Conservation (phyloP, 2,888 invertebrate genomes). For the Elysia crispata region DNA sequence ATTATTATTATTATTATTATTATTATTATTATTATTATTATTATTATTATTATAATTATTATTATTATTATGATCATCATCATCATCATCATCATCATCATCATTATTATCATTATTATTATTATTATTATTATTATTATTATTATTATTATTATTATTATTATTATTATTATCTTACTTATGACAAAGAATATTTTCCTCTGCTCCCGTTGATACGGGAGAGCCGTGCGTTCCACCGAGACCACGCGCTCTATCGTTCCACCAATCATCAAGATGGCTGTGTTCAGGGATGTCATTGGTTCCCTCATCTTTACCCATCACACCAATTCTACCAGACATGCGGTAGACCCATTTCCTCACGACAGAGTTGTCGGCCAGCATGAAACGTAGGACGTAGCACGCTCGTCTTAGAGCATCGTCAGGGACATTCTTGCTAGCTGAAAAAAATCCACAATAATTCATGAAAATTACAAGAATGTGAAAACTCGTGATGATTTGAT, state of each 20-base stretch:
- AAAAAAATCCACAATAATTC: background rate
- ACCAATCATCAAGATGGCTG: slow-evolving; percentile 53
- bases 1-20: too few species aligned
- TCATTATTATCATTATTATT: too few species aligned
- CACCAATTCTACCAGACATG: slow-evolving; percentile 62
- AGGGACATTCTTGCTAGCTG: slow-evolving; percentile 58
- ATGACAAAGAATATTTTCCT: slow-evolving; percentile 65
- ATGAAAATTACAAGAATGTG: too few species aligned
- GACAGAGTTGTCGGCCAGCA: slow-evolving; percentile 64
- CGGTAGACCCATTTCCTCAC: slow-evolving; percentile 62
- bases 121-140: too few species aligned
- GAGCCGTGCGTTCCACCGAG: slow-evolving; percentile 60
- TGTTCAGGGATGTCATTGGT: slow-evolving; percentile 65
- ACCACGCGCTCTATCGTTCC: slow-evolving; percentile 59
- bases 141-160: too few species aligned
- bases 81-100: too few species aligned
- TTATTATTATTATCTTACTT: slow-evolving; percentile 38
- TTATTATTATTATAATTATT: too few species aligned
- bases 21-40: too few species aligned
- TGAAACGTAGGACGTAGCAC: slow-evolving; percentile 68
- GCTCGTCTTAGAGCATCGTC: slow-evolving; percentile 66
- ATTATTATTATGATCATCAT: too few species aligned
- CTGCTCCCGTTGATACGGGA: slow-evolving; percentile 62
- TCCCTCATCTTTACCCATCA: slow-evolving; percentile 57
- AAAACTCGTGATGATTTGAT: too few species aligned